Evolutionary conservation across 2,888 invertebrate genomes (phyloP).

Genomic region (Piscicola geometra): DNA sequence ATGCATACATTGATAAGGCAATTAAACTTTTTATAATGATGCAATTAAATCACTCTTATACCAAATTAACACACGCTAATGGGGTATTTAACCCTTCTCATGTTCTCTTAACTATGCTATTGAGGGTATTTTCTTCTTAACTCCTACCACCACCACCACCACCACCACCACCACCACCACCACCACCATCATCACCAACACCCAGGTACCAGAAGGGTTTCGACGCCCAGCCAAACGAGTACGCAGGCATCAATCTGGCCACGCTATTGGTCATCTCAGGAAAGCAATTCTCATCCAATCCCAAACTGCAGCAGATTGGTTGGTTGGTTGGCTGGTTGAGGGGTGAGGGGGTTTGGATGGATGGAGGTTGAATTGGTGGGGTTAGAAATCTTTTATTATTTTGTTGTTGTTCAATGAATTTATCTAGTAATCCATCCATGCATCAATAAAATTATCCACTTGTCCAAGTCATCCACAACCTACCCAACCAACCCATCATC

Average conservation of each 20-base stretch:
- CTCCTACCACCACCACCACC: background rate
- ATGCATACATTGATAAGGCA: too few relatives aligned
- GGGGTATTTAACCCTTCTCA: too few relatives aligned
- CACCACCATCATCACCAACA: background rate
- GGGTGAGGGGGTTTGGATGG: background rate
- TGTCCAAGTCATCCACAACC: too few relatives aligned
- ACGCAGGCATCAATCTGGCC: conserved; percentile 96
- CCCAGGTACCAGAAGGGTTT: conserved; percentile 78
- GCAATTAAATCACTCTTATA: too few relatives aligned
- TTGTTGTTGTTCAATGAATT: background rate
- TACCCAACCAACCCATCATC: too few relatives aligned
- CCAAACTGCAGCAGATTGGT: conserved; percentile 63
- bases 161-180: conserved; percentile 10
- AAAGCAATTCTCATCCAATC: conserved; percentile 73
- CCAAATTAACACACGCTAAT: too few relatives aligned
- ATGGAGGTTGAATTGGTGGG: background rate
- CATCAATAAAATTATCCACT: too few relatives aligned
- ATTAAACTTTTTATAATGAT: too few relatives aligned
- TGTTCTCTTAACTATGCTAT: too few relatives aligned
- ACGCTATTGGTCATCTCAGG: conserved; percentile 93
- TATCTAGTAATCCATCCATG: too few relatives aligned
- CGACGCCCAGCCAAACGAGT: conserved; percentile 96
- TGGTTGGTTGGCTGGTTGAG: too few relatives aligned
- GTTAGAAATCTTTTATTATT: background rate
- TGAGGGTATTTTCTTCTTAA: too few relatives aligned